phyloP scores from a whole-genome alignment of 2,113 vertebrate species.

The Bambusicola thoracicus region DNA sequence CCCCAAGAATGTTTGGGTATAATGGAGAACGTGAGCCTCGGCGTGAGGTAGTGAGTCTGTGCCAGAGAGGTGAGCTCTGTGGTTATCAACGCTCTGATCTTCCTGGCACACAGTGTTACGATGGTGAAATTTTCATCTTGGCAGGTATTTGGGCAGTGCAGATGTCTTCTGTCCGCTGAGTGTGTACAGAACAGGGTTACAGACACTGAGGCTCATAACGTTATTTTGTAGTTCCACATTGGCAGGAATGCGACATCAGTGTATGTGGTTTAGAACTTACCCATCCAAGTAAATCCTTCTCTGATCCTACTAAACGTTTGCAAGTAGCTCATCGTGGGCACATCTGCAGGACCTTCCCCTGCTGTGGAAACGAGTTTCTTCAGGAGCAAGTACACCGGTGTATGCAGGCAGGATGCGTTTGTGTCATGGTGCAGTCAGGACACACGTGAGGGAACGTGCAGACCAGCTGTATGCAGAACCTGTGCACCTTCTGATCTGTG shows the following conservation, averaged over 20 bases:
- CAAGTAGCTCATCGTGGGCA: rapidly evolving
- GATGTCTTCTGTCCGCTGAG: neutral
- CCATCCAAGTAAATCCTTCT: neutral
- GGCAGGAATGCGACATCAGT: neutral
- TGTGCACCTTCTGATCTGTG: neutral
- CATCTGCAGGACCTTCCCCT: neutral
- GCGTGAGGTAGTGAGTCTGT: slow-evolving; percentile 35
- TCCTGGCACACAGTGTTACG: neutral
- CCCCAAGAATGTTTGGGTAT: neutral
- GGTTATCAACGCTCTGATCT: slow-evolving; percentile 56
- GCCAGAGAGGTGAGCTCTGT: slow-evolving; percentile 53
- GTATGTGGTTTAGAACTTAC: neutral
- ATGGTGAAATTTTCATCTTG: neutral
- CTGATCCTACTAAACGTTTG: neutral
- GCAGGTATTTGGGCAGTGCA: neutral
- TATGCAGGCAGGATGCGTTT: neutral
- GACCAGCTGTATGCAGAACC: neutral
- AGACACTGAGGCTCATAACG: neutral
- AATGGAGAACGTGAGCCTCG: neutral
- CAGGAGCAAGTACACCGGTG: neutral
- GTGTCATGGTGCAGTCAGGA: neutral
- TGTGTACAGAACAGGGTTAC: neutral
- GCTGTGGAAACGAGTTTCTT: neutral
- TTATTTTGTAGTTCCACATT: neutral
- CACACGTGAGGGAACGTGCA: rapidly evolving